Evolutionary conservation across 92 coral and sea anemone species (phyloP).

Genomic region (Epizoanthus scotinus): DNA sequence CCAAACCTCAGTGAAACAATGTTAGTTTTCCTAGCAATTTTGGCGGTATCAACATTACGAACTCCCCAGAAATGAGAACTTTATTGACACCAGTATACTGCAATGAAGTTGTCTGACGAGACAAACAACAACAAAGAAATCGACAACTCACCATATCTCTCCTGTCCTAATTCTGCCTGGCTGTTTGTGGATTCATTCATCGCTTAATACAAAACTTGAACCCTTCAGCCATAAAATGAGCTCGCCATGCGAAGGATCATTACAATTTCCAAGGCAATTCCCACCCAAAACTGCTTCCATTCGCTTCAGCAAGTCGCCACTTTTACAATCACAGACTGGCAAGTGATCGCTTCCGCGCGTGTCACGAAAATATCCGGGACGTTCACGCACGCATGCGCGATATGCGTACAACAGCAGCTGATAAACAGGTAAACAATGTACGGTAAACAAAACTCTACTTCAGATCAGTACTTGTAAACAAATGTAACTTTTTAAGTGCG

Average conservation of each 20-base stretch:
- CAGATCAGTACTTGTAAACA: too few species aligned
- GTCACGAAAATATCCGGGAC: conserved; percentile 80
- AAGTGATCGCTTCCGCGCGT: conserved; percentile 33
- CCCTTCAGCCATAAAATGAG: conserved; percentile 7
- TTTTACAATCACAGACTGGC: conserved; percentile 2
- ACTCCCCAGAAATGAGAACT: neutral
- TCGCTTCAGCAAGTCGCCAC: conserved; percentile 19
- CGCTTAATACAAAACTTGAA: conserved; percentile 11
- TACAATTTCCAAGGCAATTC: neutral
- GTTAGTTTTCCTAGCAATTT: neutral
- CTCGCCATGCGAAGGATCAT: conserved; percentile 16
- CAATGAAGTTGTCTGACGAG: neutral
- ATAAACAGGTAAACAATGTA: neutral
- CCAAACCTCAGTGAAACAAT: neutral
- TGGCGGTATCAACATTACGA: neutral
- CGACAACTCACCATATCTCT: conserved; percentile 22
- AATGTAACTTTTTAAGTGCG: too few species aligned
- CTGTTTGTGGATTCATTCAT: conserved; percentile 29
- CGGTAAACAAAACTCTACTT: neutral
- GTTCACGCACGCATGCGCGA: conserved; percentile 51
- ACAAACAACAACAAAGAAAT: neutral
- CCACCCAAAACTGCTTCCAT: neutral
- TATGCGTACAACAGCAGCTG: neutral
- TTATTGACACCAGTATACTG: too few species aligned
- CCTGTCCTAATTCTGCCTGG: conserved; percentile 31